Conservation (phyloP, 1,140 invertebrate genomes). For the Lasioglossum baleicum region DNA sequence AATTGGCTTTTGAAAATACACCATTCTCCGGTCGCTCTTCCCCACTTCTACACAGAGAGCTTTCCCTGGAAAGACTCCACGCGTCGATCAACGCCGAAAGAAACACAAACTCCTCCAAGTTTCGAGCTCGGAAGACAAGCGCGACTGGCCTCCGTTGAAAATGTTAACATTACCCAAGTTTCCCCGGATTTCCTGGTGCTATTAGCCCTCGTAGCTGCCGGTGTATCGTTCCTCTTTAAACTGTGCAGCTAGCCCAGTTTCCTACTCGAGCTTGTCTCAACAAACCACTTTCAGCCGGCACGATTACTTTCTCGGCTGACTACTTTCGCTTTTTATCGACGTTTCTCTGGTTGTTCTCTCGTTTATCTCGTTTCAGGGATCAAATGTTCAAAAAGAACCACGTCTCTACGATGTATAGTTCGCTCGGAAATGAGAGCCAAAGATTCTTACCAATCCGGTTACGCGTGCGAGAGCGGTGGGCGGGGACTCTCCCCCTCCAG, state of each 20-base stretch:
- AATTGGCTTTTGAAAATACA: slow-evolving; percentile 23
- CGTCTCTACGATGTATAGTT: no score
- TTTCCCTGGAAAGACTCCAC: neutral
- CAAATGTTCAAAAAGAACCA: no score
- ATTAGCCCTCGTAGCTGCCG: neutral
- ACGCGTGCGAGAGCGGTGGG: no score
- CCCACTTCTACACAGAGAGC: neutral
- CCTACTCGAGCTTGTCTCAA: neutral
- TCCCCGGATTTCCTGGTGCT: neutral
- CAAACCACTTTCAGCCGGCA: neutral
- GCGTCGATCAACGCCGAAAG: neutral
- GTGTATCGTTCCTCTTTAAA: neutral
- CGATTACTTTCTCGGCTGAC: neutral
- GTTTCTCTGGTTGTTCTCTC: no score
- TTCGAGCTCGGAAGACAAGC: neutral
- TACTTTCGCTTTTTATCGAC: neutral
- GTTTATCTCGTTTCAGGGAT: neutral
- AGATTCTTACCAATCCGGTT: no score
- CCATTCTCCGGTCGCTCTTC: neutral
- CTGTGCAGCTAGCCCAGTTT: no score
- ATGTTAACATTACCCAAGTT: neutral
- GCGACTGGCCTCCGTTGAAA: neutral
- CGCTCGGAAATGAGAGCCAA: no score
- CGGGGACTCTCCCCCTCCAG: no score
- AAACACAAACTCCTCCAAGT: neutral